These are phyloP conservation scores for Synodontis membranacea DNA, from an alignment of 2,113 vertebrate species.

Conservation along the genomic window DNA sequence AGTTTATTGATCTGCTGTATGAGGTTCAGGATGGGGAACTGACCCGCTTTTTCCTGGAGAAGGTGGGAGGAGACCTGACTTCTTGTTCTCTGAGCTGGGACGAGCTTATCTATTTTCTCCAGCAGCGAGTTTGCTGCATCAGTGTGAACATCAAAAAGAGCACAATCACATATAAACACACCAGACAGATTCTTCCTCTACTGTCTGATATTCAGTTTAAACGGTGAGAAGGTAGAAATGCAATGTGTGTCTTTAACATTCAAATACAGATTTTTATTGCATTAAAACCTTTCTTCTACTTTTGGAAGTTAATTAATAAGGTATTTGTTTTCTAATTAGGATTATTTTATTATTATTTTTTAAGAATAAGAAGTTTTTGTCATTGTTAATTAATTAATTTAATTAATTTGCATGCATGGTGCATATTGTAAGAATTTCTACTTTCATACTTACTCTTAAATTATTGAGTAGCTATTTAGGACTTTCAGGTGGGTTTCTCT, in stretches of 20 bases:
- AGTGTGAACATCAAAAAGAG: conserved; percentile 49
- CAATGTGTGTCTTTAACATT: too few relatives aligned
- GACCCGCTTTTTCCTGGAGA: conserved; percentile 44
- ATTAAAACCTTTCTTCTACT: not conserved
- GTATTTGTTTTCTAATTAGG: not conserved
- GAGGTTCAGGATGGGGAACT: conserved; percentile 43
- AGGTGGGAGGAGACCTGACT: conserved; percentile 41
- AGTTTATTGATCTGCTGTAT: conserved; percentile 45
- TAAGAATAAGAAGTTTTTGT: too few relatives aligned
- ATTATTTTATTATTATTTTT: too few relatives aligned
- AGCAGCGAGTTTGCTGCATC: conserved; percentile 26
- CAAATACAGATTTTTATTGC: not conserved
- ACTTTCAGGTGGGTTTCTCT: too few relatives aligned
- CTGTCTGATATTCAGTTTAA: conserved; percentile 41
- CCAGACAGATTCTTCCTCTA: conserved; percentile 34
- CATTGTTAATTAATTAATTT: too few relatives aligned
- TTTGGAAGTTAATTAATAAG: not conserved
- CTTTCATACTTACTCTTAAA: too few relatives aligned
- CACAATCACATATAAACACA: conserved; percentile 1
- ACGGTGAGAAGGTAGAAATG: conserved; percentile 26
- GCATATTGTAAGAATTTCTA: too few relatives aligned
- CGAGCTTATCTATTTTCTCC: conserved; percentile 37
- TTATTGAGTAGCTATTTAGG: too few relatives aligned
- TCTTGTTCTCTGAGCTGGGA: conserved; percentile 48
- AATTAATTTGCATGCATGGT: too few relatives aligned